Conservation (phyloP, 2,113 vertebrate species). For the Mionectes macconnelli region DNA sequence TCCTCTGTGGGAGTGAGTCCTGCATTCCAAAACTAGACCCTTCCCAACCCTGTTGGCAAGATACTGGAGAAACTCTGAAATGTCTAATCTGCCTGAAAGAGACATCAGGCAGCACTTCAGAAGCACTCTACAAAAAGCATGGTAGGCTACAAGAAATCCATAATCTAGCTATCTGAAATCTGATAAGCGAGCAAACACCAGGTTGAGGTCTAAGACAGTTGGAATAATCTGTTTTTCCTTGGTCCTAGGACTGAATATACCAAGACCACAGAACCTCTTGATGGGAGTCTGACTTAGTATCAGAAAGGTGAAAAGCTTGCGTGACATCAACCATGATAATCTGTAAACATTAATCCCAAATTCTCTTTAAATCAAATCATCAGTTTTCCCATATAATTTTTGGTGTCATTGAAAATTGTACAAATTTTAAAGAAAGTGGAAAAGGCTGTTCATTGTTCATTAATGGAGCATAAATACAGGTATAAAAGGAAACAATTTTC, state of each 20-base stretch:
- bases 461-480: background rate
- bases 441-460: background rate
- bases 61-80: background rate
- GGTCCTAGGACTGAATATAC: background rate
- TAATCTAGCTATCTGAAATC: background rate
- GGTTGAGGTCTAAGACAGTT: background rate
- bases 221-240: background rate
- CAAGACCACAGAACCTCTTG: background rate
- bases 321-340: background rate
- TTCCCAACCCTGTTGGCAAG: background rate
- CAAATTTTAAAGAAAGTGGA: background rate
- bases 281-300: background rate
- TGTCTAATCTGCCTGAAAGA: background rate
- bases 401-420: background rate
- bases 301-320: background rate
- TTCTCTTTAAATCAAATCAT: background rate
- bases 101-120: background rate
- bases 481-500: conserved; percentile 3
- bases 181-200: background rate
- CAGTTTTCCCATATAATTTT: background rate
- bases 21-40: background rate
- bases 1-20: accelerated
- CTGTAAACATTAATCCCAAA: background rate
- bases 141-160: background rate
- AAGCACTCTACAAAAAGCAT: background rate